These are phyloP conservation scores for Aurelia sp. DNA, from an alignment of 30 jellyfish, hydroid and myxozoan genomes.

Conservation along the genomic window DNA sequence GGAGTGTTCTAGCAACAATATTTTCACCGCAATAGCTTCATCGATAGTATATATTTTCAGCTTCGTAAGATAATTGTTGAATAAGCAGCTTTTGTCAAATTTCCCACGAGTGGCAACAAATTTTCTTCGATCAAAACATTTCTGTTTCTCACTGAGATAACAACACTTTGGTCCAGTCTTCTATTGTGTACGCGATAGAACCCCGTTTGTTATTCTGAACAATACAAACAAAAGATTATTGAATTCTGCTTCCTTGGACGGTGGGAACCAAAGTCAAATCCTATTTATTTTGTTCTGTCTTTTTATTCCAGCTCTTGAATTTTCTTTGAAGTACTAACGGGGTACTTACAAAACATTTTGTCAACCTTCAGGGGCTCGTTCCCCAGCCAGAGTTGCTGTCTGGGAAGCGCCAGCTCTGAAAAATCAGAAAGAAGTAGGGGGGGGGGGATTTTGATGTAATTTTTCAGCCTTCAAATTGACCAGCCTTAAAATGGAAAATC, in stretches of 20 bases:
- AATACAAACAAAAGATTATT: neutral
- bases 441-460: too few species aligned
- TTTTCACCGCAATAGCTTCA: neutral
- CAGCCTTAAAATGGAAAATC: too few species aligned
- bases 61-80: neutral
- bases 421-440: too few species aligned
- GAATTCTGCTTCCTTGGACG: neutral
- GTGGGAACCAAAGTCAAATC: neutral
- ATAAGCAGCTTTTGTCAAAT: neutral
- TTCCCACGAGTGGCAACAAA: neutral
- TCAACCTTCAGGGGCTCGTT: too few species aligned
- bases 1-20: neutral
- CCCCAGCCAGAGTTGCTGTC: too few species aligned
- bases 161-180: constrained; percentile 55
- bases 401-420: too few species aligned
- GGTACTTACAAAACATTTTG: too few species aligned
- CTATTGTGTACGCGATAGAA: constrained; percentile 29
- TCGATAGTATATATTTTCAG: neutral
- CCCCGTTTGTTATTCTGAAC: constrained; percentile 11
- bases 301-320: too few species aligned
- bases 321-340: too few species aligned
- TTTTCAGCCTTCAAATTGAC: too few species aligned
- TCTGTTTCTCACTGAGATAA: constrained; percentile 20
- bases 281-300: too few species aligned
- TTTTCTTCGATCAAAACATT: constrained; percentile 15